Percentiles rank a stretch among this genome's conserved stretches.
Evolutionary conservation across 2,888 invertebrate species (phyloP).

Genomic region (Aromia moschata): DNA sequence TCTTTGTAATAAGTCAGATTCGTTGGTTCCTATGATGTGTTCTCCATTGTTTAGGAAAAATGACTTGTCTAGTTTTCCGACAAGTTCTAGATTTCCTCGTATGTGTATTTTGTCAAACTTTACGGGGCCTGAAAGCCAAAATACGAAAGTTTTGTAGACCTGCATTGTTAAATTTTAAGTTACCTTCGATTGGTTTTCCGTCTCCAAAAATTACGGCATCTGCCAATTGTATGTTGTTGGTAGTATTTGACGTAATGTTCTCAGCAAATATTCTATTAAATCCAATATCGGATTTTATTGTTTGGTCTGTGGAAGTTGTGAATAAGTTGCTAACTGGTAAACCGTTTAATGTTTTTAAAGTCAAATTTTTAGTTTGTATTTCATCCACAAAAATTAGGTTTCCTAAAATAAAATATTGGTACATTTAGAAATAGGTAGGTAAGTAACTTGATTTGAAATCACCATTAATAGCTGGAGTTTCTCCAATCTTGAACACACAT

Average conservation of each 20-base stretch:
- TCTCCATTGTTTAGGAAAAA: conserved; percentile 40
- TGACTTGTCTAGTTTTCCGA: conserved; percentile 39
- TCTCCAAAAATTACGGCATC: conserved; percentile 43
- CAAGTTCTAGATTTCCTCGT: conserved; percentile 45
- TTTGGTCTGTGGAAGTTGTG: conserved; percentile 56
- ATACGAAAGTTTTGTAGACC: too few relatives aligned
- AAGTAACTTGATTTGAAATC: background rate
- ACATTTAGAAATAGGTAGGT: background rate
- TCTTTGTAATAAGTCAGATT: conserved; percentile 55
- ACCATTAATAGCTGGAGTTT: conserved; percentile 14
- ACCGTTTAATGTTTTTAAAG: conserved; percentile 41
- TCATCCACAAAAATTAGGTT: conserved; percentile 43
- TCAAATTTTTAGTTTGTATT: conserved; percentile 42
- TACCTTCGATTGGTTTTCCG: conserved; percentile 42
- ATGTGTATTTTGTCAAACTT: conserved; percentile 50
- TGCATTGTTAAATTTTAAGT: conserved; percentile 5
- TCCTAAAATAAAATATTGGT: conserved; percentile 37
- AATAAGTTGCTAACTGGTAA: conserved; percentile 44
- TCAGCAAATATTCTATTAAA: conserved; percentile 46
- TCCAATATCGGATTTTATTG: conserved; percentile 48
- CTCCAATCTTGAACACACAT: conserved; percentile 52
- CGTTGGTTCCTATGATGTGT: conserved; percentile 50
- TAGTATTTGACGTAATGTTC: conserved; percentile 43
- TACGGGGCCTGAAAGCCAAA: conserved; percentile 53
- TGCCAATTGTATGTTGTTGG: conserved; percentile 51